These are phyloP conservation scores for Heloderma charlesbogerti DNA, from an alignment of 2,113 vertebrate species.

Conservation along the genomic window DNA sequence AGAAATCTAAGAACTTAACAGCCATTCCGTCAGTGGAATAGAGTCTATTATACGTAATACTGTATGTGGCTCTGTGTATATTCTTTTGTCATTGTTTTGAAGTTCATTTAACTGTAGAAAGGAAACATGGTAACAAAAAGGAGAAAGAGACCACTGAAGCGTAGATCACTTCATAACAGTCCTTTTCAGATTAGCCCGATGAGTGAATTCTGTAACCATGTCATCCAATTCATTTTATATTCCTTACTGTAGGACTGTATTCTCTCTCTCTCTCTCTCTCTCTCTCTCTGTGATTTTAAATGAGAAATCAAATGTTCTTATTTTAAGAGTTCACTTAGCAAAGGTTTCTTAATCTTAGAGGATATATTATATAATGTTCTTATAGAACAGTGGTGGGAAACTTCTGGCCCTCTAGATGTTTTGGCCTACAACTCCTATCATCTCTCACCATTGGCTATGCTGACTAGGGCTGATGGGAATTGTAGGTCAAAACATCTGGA, in stretches of 20 bases:
- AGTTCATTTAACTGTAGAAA: conserved; percentile 75
- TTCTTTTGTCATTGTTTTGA: conserved; percentile 69
- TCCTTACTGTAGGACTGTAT: conserved; percentile 51
- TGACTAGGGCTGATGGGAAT: no score
- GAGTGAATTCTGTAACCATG: conserved; percentile 58
- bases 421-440: conserved; percentile 25
- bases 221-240: conserved; percentile 61
- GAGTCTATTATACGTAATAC: conserved; percentile 60
- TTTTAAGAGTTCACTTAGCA: conserved; percentile 42
- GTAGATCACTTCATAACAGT: conserved; percentile 65
- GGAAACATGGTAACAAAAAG: conserved; percentile 59
- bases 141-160: conserved; percentile 66
- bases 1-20: conserved; percentile 63
- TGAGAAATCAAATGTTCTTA: conserved; percentile 66
- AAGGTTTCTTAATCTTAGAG: conserved; percentile 62
- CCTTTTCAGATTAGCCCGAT: conserved; percentile 71
- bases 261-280: conserved; percentile 60
- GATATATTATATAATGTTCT: conserved; percentile 51
- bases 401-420: no score
- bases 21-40: conserved; percentile 54
- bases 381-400: conserved; percentile 14
- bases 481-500: no score
- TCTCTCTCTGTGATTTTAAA: conserved; percentile 59
- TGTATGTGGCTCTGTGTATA: conserved; percentile 59
- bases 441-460: neutral